Conservation (phyloP, 2,888 invertebrate species). For the Pocota personata region DNA sequence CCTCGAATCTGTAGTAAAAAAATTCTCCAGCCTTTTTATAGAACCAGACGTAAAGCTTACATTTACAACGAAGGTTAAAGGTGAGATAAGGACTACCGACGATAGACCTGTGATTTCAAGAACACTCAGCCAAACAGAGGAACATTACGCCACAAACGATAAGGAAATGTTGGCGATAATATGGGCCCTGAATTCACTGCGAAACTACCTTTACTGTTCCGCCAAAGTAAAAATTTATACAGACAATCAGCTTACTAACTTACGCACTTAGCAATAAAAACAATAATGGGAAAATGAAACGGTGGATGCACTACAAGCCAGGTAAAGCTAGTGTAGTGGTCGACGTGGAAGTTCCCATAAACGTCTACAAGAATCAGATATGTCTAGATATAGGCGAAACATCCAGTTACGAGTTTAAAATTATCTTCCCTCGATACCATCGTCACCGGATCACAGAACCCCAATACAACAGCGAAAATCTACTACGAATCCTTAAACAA, state of each 20-base stretch:
- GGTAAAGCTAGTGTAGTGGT: neutral
- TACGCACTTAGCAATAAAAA: neutral
- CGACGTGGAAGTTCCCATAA: neutral
- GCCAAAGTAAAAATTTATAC: neutral
- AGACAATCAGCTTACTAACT: neutral
- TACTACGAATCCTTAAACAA: neutral
- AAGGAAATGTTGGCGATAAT: neutral
- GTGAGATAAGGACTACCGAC: too few relatives aligned
- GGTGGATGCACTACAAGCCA: neutral
- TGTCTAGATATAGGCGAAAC: neutral
- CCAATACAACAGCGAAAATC: neutral
- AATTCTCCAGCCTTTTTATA: too few relatives aligned
- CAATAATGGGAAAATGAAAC: neutral
- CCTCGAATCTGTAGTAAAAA: too few relatives aligned
- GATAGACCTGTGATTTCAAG: too few relatives aligned
- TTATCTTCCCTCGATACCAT: neutral
- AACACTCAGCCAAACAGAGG: neutral
- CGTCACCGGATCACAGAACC: neutral
- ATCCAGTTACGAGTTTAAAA: neutral
- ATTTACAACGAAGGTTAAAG: too few relatives aligned
- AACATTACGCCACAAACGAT: neutral
- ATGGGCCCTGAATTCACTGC: neutral
- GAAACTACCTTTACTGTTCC: neutral
- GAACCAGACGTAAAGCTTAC: too few relatives aligned
- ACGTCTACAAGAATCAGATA: neutral